Conservation (phyloP, 2,113 vertebrate species). For the Phaethon lepturus region DNA sequence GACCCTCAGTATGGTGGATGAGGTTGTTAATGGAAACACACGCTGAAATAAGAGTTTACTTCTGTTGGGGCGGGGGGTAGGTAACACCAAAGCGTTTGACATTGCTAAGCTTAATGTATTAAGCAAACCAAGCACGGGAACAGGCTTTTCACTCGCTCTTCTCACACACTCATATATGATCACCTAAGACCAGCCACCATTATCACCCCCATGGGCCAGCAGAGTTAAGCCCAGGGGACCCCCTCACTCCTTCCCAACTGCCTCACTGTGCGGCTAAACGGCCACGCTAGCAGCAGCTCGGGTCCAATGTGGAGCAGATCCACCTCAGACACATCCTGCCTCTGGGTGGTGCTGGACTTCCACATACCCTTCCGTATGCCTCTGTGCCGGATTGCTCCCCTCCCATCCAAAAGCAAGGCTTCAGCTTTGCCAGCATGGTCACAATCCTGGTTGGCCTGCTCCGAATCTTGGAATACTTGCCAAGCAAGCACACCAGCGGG, state of each 20-base stretch:
- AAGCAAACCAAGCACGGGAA: not conserved
- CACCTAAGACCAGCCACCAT: not conserved
- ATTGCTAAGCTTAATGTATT: not conserved
- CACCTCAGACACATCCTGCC: too few relatives aligned
- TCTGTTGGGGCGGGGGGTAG: not conserved
- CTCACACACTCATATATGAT: accelerated
- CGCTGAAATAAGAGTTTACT: accelerated
- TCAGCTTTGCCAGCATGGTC: not conserved
- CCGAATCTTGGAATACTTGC: not conserved
- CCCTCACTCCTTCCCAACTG: not conserved
- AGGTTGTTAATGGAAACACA: not conserved
- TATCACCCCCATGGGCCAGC: accelerated
- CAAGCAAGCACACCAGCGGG: accelerated
- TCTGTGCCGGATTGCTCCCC: not conserved
- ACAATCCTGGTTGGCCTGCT: too few relatives aligned
- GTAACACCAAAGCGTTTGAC: not conserved
- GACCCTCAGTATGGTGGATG: not conserved
- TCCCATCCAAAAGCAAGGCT: not conserved
- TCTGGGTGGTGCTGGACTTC: accelerated
- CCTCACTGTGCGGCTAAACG: too few relatives aligned
- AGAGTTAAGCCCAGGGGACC: not conserved
- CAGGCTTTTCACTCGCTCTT: not conserved
- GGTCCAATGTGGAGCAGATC: not conserved
- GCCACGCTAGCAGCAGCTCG: not conserved
- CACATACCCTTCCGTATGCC: accelerated